A percentile compares a stretch with the other conserved stretches of the same genome.
These are phyloP conservation scores for Steatocranus sp. DNA, from an alignment of 2,797 vertebrate genomes.

Conservation along the genomic window DNA sequence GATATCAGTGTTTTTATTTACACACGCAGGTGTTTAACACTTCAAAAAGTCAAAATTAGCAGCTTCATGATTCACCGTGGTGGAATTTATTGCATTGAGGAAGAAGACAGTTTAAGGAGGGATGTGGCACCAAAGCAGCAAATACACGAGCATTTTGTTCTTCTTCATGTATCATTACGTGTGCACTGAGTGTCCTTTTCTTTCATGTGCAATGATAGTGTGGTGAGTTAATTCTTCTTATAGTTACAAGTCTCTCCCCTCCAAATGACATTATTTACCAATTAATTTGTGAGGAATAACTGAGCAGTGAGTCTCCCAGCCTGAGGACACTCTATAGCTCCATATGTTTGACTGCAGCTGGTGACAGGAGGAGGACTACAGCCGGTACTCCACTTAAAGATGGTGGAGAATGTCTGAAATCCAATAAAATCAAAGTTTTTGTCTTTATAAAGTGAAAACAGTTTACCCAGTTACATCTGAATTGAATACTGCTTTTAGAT, in stretches of 20 bases:
- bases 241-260: background rate
- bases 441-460: background rate
- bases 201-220: background rate
- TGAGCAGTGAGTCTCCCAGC: background rate
- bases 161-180: background rate
- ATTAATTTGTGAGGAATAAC: background rate
- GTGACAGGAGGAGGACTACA: background rate
- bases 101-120: background rate
- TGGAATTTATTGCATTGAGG: background rate
- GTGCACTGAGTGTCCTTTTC: fast-evolving
- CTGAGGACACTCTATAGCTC: background rate
- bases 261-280: background rate
- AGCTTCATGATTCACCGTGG: background rate
- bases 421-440: background rate
- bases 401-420: background rate
- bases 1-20: background rate
- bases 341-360: background rate
- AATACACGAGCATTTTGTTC: background rate
- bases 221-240: background rate
- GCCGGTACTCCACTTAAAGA: background rate
- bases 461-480: background rate
- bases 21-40: background rate
- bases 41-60: background rate
- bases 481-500: background rate
- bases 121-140: background rate